These are phyloP conservation scores for Caprella mutica DNA, from an alignment of 2,888 invertebrate species.

Conservation along the genomic window DNA sequence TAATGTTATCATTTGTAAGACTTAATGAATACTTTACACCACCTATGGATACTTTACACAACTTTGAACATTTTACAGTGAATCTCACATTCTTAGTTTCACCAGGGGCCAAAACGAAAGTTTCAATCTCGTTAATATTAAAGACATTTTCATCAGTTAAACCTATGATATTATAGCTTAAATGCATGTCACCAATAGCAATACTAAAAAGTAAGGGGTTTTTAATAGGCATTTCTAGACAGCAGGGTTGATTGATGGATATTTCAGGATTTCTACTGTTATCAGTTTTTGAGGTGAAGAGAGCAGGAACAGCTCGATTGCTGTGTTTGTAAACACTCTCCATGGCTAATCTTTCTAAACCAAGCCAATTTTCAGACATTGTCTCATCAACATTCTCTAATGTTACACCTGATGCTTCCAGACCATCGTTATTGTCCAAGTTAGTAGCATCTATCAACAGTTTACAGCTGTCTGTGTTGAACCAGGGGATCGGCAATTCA, in stretches of 20 bases:
- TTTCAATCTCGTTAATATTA: neutral
- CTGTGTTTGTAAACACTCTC: slow-evolving; percentile 54
- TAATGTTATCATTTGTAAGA: slow-evolving; percentile 19
- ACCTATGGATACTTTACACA: slow-evolving; percentile 21
- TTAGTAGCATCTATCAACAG: slow-evolving; percentile 15
- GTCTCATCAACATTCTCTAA: neutral
- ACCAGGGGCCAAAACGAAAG: slow-evolving; percentile 22
- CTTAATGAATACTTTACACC: slow-evolving; percentile 25
- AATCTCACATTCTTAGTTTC: slow-evolving; percentile 19
- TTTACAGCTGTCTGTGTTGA: slow-evolving; percentile 1
- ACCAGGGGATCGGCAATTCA: slow-evolving; percentile 3
- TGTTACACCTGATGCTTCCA: slow-evolving; percentile 4
- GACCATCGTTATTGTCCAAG: slow-evolving; percentile 17
- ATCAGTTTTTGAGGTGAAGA: slow-evolving; percentile 49
- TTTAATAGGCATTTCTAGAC: slow-evolving; percentile 59
- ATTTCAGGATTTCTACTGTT: slow-evolving; percentile 39
- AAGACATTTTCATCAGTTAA: slow-evolving; percentile 2
- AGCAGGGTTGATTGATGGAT: slow-evolving; percentile 57
- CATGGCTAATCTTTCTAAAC: slow-evolving; percentile 62
- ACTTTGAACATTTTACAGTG: slow-evolving; percentile 10
- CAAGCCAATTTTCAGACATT: slow-evolving; percentile 38
- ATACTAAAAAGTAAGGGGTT: slow-evolving; percentile 65
- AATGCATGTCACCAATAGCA: slow-evolving; percentile 55
- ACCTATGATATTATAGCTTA: slow-evolving; percentile 56
- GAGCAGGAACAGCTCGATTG: too few species aligned